Base-by-base conservation (phyloP, 2,888 invertebrate species). In the Colostygia pectinataria region DNA sequence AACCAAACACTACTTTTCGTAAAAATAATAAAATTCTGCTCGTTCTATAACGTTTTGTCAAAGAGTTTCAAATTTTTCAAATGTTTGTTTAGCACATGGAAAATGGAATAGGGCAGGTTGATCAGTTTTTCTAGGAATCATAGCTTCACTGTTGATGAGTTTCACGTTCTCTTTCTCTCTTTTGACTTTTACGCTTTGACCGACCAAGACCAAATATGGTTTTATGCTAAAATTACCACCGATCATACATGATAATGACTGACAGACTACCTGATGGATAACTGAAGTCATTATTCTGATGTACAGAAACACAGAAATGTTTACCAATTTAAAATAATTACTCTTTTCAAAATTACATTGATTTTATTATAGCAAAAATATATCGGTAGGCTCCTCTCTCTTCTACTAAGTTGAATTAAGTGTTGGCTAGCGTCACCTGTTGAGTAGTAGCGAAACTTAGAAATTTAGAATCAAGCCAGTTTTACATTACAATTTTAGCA, bases 61-160 rank as follows among this genome's bases (percentile, higher is more conserved):
- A 71, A 71, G 73, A 65, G 68, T 73, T 75, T 74, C 66, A 54
- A 76, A 78, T 29, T 43, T 48, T 48, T 53, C 44, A 48, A 53
- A 53, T 40, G 40, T 29, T 52, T 53, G 44, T 40, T 41, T 44
- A 43, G 25, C 38, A 38, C 42, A 43, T 47, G 42, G 24, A 14
- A 29, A 12, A 4, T 28, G 9, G 2, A 15, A n/a, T n/a, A n/a
- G n/a, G n/a, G n/a, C 10, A 5, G n/a, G 6, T 13, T 31, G 10
- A 0, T 20, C 23, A 2, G 2, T 1, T 10, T 13, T 8, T 20
- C 13, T 2, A 14, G 24, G 27, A 23, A 36, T 40, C 15, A 8
- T 12, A 14, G 18, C 15, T 15, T 15, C 15, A 3, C 4, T 15
- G 2, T 15, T 15, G 15, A 3, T 14, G 5, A 9, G 15, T 12